Base-by-base conservation (phyloP, 2,888 invertebrate species). In the Cylindroiulus punctatus region DNA sequence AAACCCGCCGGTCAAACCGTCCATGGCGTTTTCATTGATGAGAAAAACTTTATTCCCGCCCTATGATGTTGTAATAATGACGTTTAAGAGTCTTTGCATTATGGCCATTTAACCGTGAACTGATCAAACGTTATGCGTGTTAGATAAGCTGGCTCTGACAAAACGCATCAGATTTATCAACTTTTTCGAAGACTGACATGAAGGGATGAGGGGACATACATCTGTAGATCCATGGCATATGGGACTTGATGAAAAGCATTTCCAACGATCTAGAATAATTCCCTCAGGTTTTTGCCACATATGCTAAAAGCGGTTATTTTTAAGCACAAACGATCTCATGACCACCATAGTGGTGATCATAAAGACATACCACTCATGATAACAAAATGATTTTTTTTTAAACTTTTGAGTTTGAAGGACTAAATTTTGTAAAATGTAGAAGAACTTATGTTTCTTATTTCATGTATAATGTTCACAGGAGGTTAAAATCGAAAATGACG, bases 51-150 rank as follows among this genome's bases (percentile, higher is more conserved):
- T 47, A 5, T n/a, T 65, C 65, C 65, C 65, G 65, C 65, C 65
- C 47, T 26, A 8, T 65, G 26, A 65, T 65, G 65, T 65, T 65
- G 65, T 65, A 65, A 65, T 65, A 65, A 65, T 65, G 65, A 65
- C 65, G 47, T 5, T 47, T 47, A 47, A 47, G 47, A 47, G 47
- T 17, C 47, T 47, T 47, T 47, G 14, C 17, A 65, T 1, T 26
- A n/a, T 26, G 65, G 26, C 26, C 65, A 26, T 22, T 65, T 22
- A 65, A 65, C 65, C 65, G 22, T 65, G 65, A 65, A 65, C 12
- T 4, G 65, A 65, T 65, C 65, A 65, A 65, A 65, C 65, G 65
- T 65, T 26, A 10, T 65, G 22, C 65, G n/a, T 26, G 57, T 65
- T 65, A 26, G 22, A 65, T 65, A 65, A 26, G 65, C 65, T 47